Evolutionary conservation across 2,888 invertebrate genomes (phyloP), one percentile per base, ranked within the genome.

Genomic region (Dascillus cervinus): DNA sequence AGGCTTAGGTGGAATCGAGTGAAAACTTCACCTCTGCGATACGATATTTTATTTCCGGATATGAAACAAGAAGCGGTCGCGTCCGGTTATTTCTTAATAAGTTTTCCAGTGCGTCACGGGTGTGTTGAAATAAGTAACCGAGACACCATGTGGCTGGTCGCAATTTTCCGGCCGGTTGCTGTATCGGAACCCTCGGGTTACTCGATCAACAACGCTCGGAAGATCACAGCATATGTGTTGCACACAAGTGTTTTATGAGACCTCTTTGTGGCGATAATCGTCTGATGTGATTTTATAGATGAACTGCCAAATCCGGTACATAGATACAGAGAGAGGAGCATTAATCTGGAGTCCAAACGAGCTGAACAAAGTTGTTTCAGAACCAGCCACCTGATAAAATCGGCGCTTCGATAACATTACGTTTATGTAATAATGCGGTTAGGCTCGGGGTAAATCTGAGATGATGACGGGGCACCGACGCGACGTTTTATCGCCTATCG

Each of bases 231-330:
- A 42, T 43, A 43, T 47, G 49, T 47, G 50, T 26, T 39, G 44
- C 41, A 44, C 43, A 40, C 44, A 38, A 39, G 43, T 44, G 34
- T 42, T 41, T 41, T 43, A 41, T 34, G 33, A 36, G 35, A 35
- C 46, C 44, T 49, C 50, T 40, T 50, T 52, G 49, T 53, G 49
- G 48, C 53, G 51, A 52, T 59, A 60, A 60, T 57, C 56, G 53
- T 55, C 54, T 60, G 59, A 62, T 61, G 59, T 58, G 59, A 62
- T 62, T 62, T 61, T 49, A 62, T 60, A 62, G 58, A 54, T 58
- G 60, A 59, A 56, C 56, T 58, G 50, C 49, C 56, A 54, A 50
- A 46, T 46, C 45, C 43, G 41, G 31, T 38, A 28, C 34, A 39
- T 33, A 35, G 44, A 52, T 38, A 28, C 34, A 39, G 34, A 35